phyloP scores from a whole-genome alignment of 2,797 vertebrate species.

The Vultur gryphus region DNA sequence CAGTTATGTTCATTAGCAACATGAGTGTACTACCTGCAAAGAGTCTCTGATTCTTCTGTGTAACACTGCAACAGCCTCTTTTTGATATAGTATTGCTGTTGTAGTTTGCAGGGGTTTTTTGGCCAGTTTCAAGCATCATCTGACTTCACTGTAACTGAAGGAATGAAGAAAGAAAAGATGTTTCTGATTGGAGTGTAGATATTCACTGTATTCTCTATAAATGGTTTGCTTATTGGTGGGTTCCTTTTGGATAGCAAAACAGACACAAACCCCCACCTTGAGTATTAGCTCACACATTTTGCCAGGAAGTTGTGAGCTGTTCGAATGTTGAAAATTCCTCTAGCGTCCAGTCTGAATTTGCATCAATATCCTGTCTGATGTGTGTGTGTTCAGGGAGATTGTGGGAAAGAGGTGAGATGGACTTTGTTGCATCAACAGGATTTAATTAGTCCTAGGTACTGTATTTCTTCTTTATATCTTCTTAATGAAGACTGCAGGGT shows the following conservation, averaged over 20 bases:
- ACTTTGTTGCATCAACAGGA: not conserved
- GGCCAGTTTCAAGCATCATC: not conserved
- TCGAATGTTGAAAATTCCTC: not conserved
- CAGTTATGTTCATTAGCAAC: not conserved
- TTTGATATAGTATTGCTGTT: not conserved
- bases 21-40: not conserved
- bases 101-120: accelerated
- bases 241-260: not conserved
- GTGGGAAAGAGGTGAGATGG: not conserved
- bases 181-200: not conserved
- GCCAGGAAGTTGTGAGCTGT: not conserved
- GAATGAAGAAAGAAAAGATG: not conserved
- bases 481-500: not conserved
- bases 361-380: not conserved
- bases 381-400: not conserved
- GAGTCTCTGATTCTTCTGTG: not conserved
- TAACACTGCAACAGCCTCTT: not conserved
- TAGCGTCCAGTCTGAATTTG: not conserved
- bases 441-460: not conserved
- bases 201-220: not conserved
- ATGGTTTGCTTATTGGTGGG: not conserved
- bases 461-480: not conserved
- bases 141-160: not conserved
- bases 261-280: not conserved
- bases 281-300: not conserved